Evolutionary conservation across 2,888 invertebrate genomes (phyloP).

Genomic region (Pantelozetes paolii): DNA sequence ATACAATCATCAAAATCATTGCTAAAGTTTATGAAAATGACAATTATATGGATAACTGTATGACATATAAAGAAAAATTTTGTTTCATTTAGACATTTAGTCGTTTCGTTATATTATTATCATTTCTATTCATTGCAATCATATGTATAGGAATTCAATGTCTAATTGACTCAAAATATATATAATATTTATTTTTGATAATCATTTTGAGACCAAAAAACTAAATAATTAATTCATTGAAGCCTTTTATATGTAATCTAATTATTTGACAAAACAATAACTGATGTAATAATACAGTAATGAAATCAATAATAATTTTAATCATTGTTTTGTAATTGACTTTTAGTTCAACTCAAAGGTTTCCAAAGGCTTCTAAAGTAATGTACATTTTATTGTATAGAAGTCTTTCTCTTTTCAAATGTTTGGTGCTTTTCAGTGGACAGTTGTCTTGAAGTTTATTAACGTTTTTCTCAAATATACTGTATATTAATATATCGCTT

Average conservation of each 20-base stretch:
- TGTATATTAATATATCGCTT: constrained; percentile 7
- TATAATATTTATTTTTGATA: background rate
- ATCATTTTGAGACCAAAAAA: background rate
- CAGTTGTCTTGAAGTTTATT: background rate
- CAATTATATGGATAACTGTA: constrained; percentile 21
- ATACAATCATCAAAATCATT: background rate
- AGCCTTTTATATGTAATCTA: background rate
- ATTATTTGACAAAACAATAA: too few relatives aligned
- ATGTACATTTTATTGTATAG: too few relatives aligned
- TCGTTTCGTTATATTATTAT: constrained; percentile 1
- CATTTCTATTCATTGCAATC: constrained; percentile 10
- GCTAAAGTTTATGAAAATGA: constrained; percentile 27
- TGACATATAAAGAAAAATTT: constrained; percentile 6
- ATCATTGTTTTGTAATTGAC: too few relatives aligned
- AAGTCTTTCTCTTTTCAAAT: too few relatives aligned
- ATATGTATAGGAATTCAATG: background rate
- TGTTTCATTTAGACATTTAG: background rate
- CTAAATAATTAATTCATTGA: background rate
- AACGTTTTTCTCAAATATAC: background rate
- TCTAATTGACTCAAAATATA: background rate
- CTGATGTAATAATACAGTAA: too few relatives aligned
- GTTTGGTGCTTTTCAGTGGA: background rate
- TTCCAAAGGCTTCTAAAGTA: too few relatives aligned
- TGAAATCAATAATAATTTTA: too few relatives aligned
- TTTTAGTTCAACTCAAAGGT: too few relatives aligned